Conservation (phyloP, 2,113 vertebrate species). For the Mesitornis unicolor region DNA sequence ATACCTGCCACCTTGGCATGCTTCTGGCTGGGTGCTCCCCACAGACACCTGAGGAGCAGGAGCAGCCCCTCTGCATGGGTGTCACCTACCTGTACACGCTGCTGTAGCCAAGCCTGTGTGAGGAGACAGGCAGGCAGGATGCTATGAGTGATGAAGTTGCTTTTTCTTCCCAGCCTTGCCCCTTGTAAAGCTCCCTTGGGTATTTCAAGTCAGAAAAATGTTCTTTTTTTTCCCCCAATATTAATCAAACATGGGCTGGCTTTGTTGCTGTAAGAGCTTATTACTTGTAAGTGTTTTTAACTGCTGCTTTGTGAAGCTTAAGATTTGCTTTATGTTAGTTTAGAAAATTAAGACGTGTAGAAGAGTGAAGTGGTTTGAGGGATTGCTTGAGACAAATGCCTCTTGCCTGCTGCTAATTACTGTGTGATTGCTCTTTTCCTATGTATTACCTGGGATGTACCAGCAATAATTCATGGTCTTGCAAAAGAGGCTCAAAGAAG, state of each 20-base stretch:
- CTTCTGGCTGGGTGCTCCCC: background rate
- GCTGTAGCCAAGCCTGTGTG: background rate
- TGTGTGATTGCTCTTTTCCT: background rate
- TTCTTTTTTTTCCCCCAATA: background rate
- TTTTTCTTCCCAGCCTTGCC: background rate
- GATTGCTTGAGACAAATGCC: background rate
- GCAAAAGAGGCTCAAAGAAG: background rate
- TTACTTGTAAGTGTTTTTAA: background rate
- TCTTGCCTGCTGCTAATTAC: background rate
- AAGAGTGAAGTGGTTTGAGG: background rate
- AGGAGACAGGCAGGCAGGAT: background rate
- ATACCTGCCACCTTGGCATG: fast-evolving
- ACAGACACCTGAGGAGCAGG: fast-evolving
- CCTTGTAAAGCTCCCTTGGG: background rate
- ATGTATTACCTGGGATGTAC: background rate
- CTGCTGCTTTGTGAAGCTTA: background rate
- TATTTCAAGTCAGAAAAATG: background rate
- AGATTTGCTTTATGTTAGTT: background rate
- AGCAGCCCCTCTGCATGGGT: fast-evolving
- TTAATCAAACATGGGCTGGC: background rate
- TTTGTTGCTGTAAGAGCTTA: background rate
- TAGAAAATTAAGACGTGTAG: background rate
- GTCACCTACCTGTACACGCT: fast-evolving
- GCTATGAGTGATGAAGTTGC: background rate
- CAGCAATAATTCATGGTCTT: background rate